Percentiles rank a stretch among this genome's conserved stretches.
These are phyloP conservation scores for Scaptomyza polygonia DNA, from an alignment of 2,888 invertebrate species.

Conservation along the genomic window DNA sequence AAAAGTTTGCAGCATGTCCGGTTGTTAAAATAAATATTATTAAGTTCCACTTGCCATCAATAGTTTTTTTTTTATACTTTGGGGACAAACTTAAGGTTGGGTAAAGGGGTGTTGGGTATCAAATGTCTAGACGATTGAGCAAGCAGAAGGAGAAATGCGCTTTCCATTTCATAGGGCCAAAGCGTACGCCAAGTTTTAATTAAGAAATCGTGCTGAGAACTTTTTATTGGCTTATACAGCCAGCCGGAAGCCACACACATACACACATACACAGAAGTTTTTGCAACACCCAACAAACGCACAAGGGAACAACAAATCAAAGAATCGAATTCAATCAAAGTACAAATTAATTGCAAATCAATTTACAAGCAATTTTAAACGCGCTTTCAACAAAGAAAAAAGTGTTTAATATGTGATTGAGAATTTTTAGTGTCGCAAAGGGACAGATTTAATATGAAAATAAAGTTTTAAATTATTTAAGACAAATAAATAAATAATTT, in stretches of 20 bases:
- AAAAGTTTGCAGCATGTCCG: conserved; percentile 74
- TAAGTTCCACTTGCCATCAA: conserved; percentile 44
- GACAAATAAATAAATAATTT: background rate
- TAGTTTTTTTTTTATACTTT: background rate
- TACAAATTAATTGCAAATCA: conserved; percentile 26
- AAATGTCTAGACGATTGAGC: conserved; percentile 20
- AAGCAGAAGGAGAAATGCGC: conserved; percentile 35
- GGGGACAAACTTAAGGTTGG: background rate
- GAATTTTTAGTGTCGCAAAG: no score
- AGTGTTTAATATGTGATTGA: no score
- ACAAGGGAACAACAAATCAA: conserved; percentile 29
- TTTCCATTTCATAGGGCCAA: conserved; percentile 70
- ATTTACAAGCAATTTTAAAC: conserved; percentile 2
- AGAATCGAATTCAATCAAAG: conserved; percentile 52
- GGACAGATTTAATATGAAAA: no score
- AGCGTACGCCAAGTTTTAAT: conserved; percentile 64
- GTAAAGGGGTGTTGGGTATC: conserved; percentile 38
- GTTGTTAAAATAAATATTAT: conserved; percentile 77
- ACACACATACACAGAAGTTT: conserved; percentile 27
- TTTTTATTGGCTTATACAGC: conserved; percentile 51
- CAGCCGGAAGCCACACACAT: conserved; percentile 29
- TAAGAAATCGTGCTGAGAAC: conserved; percentile 70
- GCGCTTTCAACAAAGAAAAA: no score
- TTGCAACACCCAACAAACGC: conserved; percentile 6
- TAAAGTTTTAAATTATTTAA: no score